Percentiles rank a stretch among this genome's conserved stretches.
phyloP scores from a whole-genome alignment of 2,113 vertebrate species.

The Ivindomyrus marchei region DNA sequence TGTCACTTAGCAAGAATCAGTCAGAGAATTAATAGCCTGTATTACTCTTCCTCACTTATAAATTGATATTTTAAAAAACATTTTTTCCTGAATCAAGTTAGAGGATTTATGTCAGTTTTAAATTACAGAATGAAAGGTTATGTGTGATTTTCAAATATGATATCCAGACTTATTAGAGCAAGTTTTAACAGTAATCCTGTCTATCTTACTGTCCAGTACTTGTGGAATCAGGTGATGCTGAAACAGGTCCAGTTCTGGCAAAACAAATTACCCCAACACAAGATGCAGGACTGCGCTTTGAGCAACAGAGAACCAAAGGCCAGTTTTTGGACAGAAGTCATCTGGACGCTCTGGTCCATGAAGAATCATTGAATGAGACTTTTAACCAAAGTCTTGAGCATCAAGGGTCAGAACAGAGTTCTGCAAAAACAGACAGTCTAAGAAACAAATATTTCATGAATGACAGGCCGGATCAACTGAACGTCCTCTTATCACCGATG shows the following conservation, averaged over 20 bases:
- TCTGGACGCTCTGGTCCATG: background rate
- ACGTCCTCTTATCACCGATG: conserved; percentile 4
- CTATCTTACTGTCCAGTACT: background rate
- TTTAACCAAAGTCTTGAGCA: conserved; percentile 48
- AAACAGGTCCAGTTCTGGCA: background rate
- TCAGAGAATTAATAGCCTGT: background rate
- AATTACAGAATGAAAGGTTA: background rate
- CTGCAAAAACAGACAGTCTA: conserved; percentile 30
- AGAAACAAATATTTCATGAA: conserved; percentile 44
- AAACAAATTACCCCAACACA: background rate
- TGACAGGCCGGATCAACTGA: conserved; percentile 47
- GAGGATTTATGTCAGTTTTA: background rate
- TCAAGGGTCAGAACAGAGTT: conserved; percentile 42
- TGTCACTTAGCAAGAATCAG: background rate
- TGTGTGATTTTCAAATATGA: background rate
- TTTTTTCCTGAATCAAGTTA: background rate
- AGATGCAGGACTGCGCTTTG: background rate
- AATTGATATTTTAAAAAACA: background rate
- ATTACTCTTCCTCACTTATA: background rate
- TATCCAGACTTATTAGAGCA: background rate
- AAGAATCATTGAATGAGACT: conserved; percentile 8
- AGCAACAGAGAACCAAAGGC: background rate
- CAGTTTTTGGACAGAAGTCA: background rate
- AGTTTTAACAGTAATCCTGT: background rate
- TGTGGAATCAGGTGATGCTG: background rate